A percentile compares a stretch with the other conserved stretches of the same genome.
Conservation (phyloP, 2,888 invertebrate genomes). For the Ariolimax columbianus region DNA sequence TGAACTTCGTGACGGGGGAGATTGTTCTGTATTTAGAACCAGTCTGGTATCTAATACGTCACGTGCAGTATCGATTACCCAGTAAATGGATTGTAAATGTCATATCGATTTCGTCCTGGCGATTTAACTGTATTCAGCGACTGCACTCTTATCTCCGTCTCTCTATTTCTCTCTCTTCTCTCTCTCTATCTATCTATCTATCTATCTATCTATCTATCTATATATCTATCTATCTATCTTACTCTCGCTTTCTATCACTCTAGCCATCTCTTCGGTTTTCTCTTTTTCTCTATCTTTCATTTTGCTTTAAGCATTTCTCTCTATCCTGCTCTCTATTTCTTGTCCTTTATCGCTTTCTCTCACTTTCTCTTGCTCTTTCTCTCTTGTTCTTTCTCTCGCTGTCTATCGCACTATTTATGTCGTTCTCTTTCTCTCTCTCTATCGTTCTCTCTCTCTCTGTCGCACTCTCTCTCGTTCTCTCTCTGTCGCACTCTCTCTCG, state of each 20-base stretch:
- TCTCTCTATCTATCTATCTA: slow-evolving; percentile 29
- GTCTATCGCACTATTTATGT: neutral
- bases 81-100: too few relatives aligned
- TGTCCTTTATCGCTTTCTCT: neutral
- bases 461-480: neutral
- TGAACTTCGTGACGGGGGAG: too few relatives aligned
- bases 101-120: too few relatives aligned
- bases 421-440: neutral
- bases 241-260: neutral
- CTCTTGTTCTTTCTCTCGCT: neutral
- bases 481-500: neutral
- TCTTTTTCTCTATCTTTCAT: neutral
- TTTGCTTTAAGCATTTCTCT: neutral
- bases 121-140: too few relatives aligned
- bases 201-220: slow-evolving; percentile 12
- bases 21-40: too few relatives aligned
- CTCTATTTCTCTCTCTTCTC: neutral
- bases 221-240: neutral
- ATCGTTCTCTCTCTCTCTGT: neutral
- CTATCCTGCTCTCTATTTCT: neutral
- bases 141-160: neutral
- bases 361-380: neutral
- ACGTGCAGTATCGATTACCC: too few relatives aligned
- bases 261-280: neutral
- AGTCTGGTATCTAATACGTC: too few relatives aligned